These are phyloP conservation scores for Anabas testudineus DNA, from an alignment of 2,797 vertebrate genomes.

Conservation along the genomic window DNA sequence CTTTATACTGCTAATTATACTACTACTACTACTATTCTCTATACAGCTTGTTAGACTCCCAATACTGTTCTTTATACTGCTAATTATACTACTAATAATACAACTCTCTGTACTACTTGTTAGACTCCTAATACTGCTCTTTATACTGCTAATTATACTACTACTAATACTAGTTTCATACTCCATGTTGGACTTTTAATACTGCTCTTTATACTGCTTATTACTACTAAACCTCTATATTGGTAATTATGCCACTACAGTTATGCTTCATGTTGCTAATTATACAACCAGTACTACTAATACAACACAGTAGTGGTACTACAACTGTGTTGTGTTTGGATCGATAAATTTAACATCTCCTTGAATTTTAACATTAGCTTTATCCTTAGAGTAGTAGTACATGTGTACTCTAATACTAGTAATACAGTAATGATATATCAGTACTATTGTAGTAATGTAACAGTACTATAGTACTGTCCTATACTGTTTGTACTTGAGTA, in stretches of 20 bases:
- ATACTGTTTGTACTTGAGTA: too few species aligned
- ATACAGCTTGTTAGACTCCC: too few species aligned
- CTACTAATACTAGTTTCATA: neutral
- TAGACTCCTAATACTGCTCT: neutral
- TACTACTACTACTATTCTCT: neutral
- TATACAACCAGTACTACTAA: neutral
- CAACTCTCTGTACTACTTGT: neutral
- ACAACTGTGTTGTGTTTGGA: too few species aligned
- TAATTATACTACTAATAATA: too few species aligned
- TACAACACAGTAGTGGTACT: too few species aligned
- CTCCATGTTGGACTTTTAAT: neutral
- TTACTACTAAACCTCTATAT: neutral
- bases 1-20: neutral
- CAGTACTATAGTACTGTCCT: neutral
- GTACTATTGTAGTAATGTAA: neutral
- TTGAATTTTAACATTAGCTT: too few species aligned
- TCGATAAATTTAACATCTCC: neutral
- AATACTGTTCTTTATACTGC: too few species aligned
- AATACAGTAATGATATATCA: neutral
- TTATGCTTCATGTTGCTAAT: too few species aligned
- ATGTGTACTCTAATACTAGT: too few species aligned
- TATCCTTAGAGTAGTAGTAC: too few species aligned
- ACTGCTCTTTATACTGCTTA: slow-evolving; percentile 3
- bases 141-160: slow-evolving; percentile 51
- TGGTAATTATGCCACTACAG: too few species aligned